Evolutionary conservation across 2,113 vertebrate genomes (phyloP).

Genomic region (Noctilio leporinus): DNA sequence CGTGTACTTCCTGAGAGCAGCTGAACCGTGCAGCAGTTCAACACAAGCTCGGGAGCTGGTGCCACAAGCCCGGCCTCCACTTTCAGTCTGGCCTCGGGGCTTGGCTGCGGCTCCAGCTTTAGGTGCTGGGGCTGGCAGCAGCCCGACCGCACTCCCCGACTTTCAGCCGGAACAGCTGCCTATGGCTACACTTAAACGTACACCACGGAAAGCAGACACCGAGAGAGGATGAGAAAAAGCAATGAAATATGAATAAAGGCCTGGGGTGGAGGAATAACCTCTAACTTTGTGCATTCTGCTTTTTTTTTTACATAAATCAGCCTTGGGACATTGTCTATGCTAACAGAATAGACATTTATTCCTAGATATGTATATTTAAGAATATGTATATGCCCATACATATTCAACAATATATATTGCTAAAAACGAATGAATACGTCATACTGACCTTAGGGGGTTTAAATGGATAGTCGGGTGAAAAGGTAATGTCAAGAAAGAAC

Average conservation of each 20-base stretch:
- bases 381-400: background rate
- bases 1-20: background rate
- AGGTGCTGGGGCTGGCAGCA: background rate
- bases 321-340: background rate
- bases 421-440: conserved; percentile 25
- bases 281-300: background rate
- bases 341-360: background rate
- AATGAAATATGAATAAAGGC: background rate
- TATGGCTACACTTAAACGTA: background rate
- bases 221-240: background rate
- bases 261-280: background rate
- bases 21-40: accelerated
- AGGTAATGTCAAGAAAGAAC: conserved; percentile 99
- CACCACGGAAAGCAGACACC: background rate
- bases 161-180: background rate
- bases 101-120: background rate
- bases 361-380: background rate
- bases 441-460: conserved; percentile 97
- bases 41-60: background rate
- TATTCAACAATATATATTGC: background rate
- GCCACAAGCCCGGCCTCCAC: accelerated
- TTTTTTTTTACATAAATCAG: background rate
- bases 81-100: background rate
- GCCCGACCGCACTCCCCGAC: background rate
- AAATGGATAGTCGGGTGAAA: conserved; percentile 99